Base-by-base conservation (phyloP, 2,797 vertebrate species). In the Podarcis siculus region DNA sequence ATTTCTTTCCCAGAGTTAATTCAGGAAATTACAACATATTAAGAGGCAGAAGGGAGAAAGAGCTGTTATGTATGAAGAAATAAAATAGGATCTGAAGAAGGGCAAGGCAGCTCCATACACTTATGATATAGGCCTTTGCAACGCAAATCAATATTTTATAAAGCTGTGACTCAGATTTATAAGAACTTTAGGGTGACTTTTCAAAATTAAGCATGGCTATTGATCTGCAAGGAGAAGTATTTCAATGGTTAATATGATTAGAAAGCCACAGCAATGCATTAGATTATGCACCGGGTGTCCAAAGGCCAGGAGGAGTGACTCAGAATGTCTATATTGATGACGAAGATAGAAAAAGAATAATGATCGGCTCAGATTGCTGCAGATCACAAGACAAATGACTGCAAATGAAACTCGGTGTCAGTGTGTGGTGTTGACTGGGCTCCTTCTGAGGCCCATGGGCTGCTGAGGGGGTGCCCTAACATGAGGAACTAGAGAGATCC, bases 291-390 rank as follows among this genome's bases (percentile, higher is more conserved):
- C 27, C 0, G 0, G 8, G 2, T 6, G 30, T 91, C 49, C 86
- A 83, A 86, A 88, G 87, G 87, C 64, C 87, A 89, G 37, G 61
- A 35, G 8, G 5, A 39, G 17, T 82, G 9, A 12, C 82, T 87
- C 8, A 1, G 8, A 85, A 13, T 75, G 32, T 81, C 25, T 10
- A 61, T 30, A 71, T 27, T 71, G 37, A 45, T 27, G 6, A 37
- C 82, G 37, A 37, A 84, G 45, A 0, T 86, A 91, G 67, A 89
- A 90, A 80, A 89, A 3, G 55, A 89, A 78, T 72, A 86, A 78
- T 77, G 81, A 83, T 58, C 2, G 0, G 49, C 49, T 55, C 13
- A 55, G 13, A 23, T 49, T 86, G 87, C 83, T 87, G 83, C 87
- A 83, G 84, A 13, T 88, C 39, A 86, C 84, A 85, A 69, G 89